These are phyloP conservation scores for Plutomurus gul DNA, from an alignment of 1,140 invertebrate species.

Conservation along the genomic window DNA sequence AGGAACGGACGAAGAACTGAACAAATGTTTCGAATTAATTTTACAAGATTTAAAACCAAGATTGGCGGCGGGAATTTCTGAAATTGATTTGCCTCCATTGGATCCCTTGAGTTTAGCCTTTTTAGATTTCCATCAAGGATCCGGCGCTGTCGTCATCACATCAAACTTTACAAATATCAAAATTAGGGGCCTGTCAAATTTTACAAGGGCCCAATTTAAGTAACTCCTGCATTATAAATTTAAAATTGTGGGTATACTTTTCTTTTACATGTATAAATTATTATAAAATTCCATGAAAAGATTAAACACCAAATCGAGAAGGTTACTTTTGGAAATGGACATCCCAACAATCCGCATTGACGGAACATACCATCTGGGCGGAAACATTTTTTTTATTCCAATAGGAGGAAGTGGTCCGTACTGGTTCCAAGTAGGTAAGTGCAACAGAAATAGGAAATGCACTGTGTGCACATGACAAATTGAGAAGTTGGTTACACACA, in stretches of 20 bases:
- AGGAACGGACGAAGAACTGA: conserved; percentile 33
- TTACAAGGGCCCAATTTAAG: conserved; percentile 35
- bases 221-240: no score
- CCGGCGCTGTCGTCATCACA: conserved; percentile 32
- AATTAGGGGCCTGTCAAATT: conserved; percentile 37
- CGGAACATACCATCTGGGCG: conserved; percentile 38
- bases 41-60: conserved; percentile 32
- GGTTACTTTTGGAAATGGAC: conserved; percentile 25
- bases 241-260: not conserved
- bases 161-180: conserved; percentile 39
- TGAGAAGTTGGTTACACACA: no score
- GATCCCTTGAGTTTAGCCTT: conserved; percentile 34
- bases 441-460: no score
- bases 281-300: no score
- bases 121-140: conserved; percentile 33
- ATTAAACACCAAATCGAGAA: conserved; percentile 30
- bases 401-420: conserved; percentile 45
- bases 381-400: conserved; percentile 40
- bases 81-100: conserved; percentile 43
- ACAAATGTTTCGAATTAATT: conserved; percentile 36
- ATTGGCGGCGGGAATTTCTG: conserved; percentile 28
- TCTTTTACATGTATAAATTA: no score
- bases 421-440: conserved; percentile 44
- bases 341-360: conserved; percentile 34
- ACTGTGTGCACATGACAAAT: no score